Base-by-base conservation (phyloP, 2,888 invertebrate genomes). In the Anarsia innoxiella region DNA sequence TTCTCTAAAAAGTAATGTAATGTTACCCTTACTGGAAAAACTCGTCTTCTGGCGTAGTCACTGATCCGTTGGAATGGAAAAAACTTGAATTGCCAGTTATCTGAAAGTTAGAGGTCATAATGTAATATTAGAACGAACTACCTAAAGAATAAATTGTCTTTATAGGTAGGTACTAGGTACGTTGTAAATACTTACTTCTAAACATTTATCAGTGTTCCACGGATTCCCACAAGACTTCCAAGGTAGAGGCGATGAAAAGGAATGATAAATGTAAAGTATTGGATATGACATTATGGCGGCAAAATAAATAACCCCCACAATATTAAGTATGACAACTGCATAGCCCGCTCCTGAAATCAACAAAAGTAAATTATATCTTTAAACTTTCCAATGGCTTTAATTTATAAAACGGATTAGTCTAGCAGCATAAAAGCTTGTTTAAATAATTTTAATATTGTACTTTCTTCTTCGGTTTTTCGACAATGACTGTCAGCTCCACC, bases 261-360 rank as follows among this genome's bases (percentile, higher is more conserved):
- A 91, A 66, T 91, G 90, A 49, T 88, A 88, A 23, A 96, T 83
- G 76, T 94, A 96, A 48, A 93, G 88, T 29, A 96, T 63, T 0
- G 95, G 94, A 87, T 95, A 96, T 0, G 95, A 88, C 64, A 95
- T 89, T 29, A 96, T 90, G 1, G 94, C 90, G 39, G 94, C 92
- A 75, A 95, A 96, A 73, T 95, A 96, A 46, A 89, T 88, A 37
- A 92, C 91, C 38, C 93, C 90, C 73, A 95, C 91, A 37, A 93
- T 77, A 49, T 96, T 95, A 47, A 95, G 88, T 36, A 95, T 73
- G 2, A 94, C 86, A 16, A 92, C 91, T 0, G 95, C 93, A 57
- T 92, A 93, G 1, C 96, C 96, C 9, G 94, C 93, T 33, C 96
- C 95, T 95, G 66, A 37, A 19, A 26, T 15, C n/a, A 11, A 28